phyloP scores from a whole-genome alignment of 2,113 vertebrate species.

The Excalfactoria chinensis region DNA sequence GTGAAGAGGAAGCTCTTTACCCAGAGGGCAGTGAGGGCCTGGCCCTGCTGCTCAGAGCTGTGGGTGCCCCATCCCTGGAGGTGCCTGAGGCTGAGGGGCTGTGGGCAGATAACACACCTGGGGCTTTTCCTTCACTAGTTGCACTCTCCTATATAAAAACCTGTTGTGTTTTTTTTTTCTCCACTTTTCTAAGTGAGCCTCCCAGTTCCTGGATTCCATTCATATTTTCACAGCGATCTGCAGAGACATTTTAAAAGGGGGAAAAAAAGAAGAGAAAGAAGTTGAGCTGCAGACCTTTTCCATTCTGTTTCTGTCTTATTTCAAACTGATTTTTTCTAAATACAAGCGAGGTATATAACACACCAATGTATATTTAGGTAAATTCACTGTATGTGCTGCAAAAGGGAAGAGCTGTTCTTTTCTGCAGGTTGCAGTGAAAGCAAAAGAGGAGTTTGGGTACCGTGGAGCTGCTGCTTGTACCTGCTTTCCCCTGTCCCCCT shows the following conservation, averaged over 20 bases:
- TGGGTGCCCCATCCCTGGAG: not conserved
- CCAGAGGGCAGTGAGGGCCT: not conserved
- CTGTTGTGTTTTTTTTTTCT: not conserved
- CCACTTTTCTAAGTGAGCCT: not conserved
- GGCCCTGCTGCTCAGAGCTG: not conserved
- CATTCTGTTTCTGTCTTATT: not conserved
- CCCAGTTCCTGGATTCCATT: not conserved
- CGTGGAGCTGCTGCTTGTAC: not conserved
- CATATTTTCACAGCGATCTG: constrained; percentile 25
- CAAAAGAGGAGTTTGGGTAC: constrained; percentile 23
- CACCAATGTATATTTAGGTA: not conserved
- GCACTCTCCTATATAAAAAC: not conserved
- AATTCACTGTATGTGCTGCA: not conserved
- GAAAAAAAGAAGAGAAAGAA: not conserved
- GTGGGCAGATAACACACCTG: fast-evolving
- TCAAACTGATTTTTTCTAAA: not conserved
- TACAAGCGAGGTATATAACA: not conserved
- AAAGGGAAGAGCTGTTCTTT: not conserved
- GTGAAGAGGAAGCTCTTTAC: not conserved
- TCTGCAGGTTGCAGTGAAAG: not conserved
- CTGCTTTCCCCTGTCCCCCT: not conserved
- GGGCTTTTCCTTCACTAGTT: not conserved
- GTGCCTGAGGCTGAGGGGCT: not conserved
- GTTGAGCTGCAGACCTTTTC: not conserved
- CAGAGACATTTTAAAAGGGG: not conserved